Conservation (phyloP, 2,888 invertebrate species). For the Parnassius mnemosyne region DNA sequence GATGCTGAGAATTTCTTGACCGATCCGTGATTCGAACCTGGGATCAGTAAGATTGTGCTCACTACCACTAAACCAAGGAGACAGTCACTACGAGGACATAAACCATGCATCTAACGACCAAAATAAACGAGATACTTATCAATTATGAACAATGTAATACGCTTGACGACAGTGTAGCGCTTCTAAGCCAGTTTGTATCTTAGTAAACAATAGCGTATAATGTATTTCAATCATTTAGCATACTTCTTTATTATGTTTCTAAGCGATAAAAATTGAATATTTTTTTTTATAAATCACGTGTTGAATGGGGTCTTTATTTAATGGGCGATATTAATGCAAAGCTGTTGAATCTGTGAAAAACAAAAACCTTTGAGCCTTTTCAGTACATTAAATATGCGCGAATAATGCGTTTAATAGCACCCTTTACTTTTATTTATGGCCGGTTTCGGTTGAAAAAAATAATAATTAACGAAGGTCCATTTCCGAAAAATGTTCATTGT, state of each 20-base stretch:
- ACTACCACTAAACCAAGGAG: too few species aligned
- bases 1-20: too few species aligned
- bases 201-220: too few species aligned
- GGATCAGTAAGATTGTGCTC: too few species aligned
- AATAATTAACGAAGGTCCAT: slow-evolving; percentile 71
- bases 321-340: slow-evolving; percentile 65
- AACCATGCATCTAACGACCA: too few species aligned
- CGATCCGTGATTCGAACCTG: too few species aligned
- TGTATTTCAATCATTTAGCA: too few species aligned
- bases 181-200: too few species aligned
- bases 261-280: slow-evolving; percentile 35
- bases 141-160: too few species aligned
- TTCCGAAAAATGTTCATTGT: slow-evolving; percentile 60
- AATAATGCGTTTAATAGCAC: slow-evolving; percentile 79
- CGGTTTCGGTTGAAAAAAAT: slow-evolving; percentile 59
- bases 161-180: too few species aligned
- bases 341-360: slow-evolving; percentile 69
- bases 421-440: slow-evolving; percentile 76
- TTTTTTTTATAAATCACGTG: slow-evolving; percentile 53
- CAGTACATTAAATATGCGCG: slow-evolving; percentile 78
- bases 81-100: too few species aligned
- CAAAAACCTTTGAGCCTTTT: slow-evolving; percentile 71
- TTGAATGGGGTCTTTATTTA: slow-evolving; percentile 65
- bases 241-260: slow-evolving; percentile 1
- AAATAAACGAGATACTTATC: too few species aligned